Conservation (phyloP, 2,888 invertebrate species). For the Tethea ocularis region DNA sequence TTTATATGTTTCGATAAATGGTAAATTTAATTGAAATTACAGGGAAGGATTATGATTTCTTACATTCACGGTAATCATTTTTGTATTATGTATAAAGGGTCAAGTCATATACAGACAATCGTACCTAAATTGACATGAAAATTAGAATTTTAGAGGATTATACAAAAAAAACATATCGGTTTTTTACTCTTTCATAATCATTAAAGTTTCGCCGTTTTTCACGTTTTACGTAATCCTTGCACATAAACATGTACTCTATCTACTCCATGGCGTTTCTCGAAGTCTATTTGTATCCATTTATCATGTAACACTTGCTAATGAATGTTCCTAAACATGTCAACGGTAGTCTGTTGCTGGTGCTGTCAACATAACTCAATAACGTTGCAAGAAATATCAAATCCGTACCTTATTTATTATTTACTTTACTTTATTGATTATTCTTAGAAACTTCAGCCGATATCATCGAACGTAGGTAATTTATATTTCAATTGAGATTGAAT, state of each 20-base stretch:
- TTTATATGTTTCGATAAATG: constrained; percentile 4
- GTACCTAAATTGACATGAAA: too few species aligned
- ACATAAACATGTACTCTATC: neutral
- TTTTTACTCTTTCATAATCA: too few species aligned
- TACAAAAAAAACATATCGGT: too few species aligned
- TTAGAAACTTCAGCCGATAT: neutral
- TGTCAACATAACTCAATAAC: neutral
- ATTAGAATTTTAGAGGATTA: too few species aligned
- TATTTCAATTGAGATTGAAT: neutral
- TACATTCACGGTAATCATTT: neutral
- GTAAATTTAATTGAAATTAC: neutral
- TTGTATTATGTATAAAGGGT: too few species aligned
- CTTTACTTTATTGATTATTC: neutral
- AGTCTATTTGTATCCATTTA: constrained; percentile 11
- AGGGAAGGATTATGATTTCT: neutral
- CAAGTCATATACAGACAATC: too few species aligned
- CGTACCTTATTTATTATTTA: neutral
- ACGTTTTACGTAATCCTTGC: neutral
- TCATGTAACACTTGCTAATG: constrained; percentile 13
- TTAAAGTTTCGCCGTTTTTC: neutral
- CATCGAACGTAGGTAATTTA: neutral
- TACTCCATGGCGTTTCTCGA: neutral
- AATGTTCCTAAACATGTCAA: constrained; percentile 15
- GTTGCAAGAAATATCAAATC: neutral
- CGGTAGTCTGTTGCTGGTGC: neutral